phyloP scores from a whole-genome alignment of 2,888 invertebrate genomes.

The Sphaerophoria taeniata region DNA sequence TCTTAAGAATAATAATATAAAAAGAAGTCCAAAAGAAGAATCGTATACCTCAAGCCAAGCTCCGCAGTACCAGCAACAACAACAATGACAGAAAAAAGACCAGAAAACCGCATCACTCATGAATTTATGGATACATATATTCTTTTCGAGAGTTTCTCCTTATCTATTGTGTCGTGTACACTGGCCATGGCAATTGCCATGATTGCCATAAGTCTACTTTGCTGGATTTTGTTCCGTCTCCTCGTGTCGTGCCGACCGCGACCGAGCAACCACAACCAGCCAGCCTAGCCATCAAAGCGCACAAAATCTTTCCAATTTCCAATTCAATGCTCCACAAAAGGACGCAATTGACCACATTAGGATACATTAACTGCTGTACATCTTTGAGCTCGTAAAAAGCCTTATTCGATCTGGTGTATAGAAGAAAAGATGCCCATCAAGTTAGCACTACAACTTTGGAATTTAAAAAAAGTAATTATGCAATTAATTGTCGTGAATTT shows the following conservation, averaged over 20 bases:
- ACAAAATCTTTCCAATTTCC: conserved; percentile 73
- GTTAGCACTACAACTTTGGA: too few relatives aligned
- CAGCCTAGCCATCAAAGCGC: conserved; percentile 50
- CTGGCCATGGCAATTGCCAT: conserved; percentile 67
- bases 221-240: too few relatives aligned
- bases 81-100: conserved; percentile 17
- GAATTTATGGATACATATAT: conserved; percentile 71
- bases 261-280: not conserved
- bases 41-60: not conserved
- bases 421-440: not conserved
- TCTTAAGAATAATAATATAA: conserved; percentile 49
- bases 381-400: conserved; percentile 57
- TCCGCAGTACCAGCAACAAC: not conserved
- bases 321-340: conserved; percentile 75
- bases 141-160: conserved; percentile 18
- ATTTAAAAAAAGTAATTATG: too few relatives aligned
- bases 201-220: conserved; percentile 67
- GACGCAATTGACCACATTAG: conserved; percentile 74
- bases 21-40: conserved; percentile 23
- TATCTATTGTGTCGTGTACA: conserved; percentile 68
- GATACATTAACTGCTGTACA: conserved; percentile 74
- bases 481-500: too few relatives aligned
- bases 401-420: conserved; percentile 29
- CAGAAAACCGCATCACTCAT: conserved; percentile 58
- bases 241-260: too few relatives aligned